Evolutionary conservation across 2,797 vertebrate species (phyloP), one percentile per base, ranked within the genome.

Genomic region (Odontamblyopus lacepedii): DNA sequence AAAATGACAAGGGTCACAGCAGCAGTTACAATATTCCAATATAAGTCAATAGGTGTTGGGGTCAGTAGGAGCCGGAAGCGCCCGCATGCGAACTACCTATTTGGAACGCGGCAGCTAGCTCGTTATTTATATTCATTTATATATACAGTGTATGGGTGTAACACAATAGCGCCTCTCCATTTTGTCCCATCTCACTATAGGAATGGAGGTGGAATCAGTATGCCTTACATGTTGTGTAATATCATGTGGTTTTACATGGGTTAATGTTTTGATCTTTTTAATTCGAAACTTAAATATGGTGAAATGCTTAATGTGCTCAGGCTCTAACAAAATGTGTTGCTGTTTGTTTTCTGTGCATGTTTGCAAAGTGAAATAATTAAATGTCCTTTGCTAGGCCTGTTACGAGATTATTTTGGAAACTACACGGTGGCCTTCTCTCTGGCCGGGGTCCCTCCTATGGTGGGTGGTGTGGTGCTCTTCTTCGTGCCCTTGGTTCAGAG

Each of bases 341-440:
- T 26, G 8, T 65, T 2, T 13, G 27, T 27, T 48, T 65, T 65
- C 12, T 65, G 12, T n/a, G 27, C 8, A 1, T 66, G 15, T 30
- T 32, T 4, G 7, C 27, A 35, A 56, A 32, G 51, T 59, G 26
- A 44, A 41, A 19, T 50, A 30, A 50, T n/a, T 44, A 26, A 60
- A 30, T 55, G 30, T 27, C 63, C 15, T 55, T 59, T 15, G 35
- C 6, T 90, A 99, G 98, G 97, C 82, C 92, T 98, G 68, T 95
- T 99, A 44, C 94, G 73, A 0, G 96, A 95, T 77, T 93, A 94
- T 84, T 97, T 95, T 65, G 94, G 87, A 63, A 92, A 95, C 91
- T 99, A 98, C 77, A 93, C 95, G 0, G 91, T 97, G 16, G 96
- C 96, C 69, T 99, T 99, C 93, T 99, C 97, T 83, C 93, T 98